Evolutionary conservation across 2,888 invertebrate genomes (phyloP).

Genomic region (Phyto melanocephala): DNA sequence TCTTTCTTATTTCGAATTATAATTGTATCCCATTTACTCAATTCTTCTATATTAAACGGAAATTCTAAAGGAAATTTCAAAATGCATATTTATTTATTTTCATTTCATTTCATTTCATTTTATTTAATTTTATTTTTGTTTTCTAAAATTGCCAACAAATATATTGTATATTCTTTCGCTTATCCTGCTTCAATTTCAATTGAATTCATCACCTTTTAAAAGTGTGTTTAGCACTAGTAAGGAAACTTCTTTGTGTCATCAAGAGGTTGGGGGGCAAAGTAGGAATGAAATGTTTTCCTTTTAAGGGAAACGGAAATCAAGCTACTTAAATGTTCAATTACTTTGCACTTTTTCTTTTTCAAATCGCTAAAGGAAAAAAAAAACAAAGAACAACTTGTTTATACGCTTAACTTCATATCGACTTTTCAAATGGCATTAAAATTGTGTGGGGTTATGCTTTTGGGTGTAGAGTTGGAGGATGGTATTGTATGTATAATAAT

Average conservation of each 20-base stretch:
- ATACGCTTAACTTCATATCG: neutral
- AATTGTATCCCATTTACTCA: too few species aligned
- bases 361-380: neutral
- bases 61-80: conserved; percentile 5
- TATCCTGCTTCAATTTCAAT: too few species aligned
- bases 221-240: neutral
- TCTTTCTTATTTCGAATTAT: neutral
- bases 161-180: too few species aligned
- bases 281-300: neutral
- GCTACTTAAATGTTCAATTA: conserved; percentile 63
- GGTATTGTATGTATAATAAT: neutral
- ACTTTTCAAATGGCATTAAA: neutral
- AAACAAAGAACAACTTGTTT: neutral
- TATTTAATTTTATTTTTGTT: neutral
- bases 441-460: neutral
- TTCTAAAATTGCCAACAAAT: conserved; percentile 27
- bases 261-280: neutral
- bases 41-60: neutral
- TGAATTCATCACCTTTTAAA: neutral
- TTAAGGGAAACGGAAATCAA: conserved; percentile 56
- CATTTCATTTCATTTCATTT: neutral
- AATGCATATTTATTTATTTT: neutral
- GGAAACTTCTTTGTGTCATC: neutral
- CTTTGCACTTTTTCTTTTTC: conserved; percentile 42
- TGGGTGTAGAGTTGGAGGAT: neutral